These are phyloP conservation scores for Microctonus aethiopoides DNA, from an alignment of 2,888 invertebrate genomes.

Conservation along the genomic window DNA sequence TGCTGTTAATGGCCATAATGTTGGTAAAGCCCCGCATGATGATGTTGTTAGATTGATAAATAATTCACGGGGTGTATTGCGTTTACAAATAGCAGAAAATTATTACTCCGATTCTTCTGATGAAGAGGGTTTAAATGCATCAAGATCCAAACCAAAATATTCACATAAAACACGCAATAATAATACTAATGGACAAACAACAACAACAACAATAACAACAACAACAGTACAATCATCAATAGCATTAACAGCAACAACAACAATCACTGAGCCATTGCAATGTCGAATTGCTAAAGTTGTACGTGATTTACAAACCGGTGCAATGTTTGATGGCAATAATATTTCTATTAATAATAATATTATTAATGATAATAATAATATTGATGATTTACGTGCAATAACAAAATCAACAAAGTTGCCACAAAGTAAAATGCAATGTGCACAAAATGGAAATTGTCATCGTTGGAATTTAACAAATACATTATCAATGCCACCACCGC, in stretches of 20 bases:
- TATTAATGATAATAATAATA: background rate
- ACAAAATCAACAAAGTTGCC: slow-evolving; percentile 25
- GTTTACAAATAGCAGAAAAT: slow-evolving; percentile 87
- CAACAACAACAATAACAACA: background rate
- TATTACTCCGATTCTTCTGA: slow-evolving; percentile 89
- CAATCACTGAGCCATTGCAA: slow-evolving; percentile 51
- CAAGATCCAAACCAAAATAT: slow-evolving; percentile 73
- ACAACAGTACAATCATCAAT: background rate
- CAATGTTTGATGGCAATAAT: slow-evolving; percentile 66
- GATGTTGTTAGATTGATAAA: slow-evolving; percentile 93
- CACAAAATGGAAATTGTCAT: slow-evolving; percentile 56
- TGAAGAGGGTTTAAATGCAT: slow-evolving; percentile 75
- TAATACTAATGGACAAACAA: slow-evolving; percentile 35
- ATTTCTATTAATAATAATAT: slow-evolving; percentile 28
- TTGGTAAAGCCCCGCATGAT: slow-evolving; percentile 92
- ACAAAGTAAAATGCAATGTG: slow-evolving; percentile 54
- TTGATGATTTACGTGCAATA: background rate
- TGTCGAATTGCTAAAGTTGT: slow-evolving; percentile 69
- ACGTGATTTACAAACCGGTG: slow-evolving; percentile 69
- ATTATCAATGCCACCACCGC: slow-evolving; percentile 65
- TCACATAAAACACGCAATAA: slow-evolving; percentile 68
- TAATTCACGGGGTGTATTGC: slow-evolving; percentile 83
- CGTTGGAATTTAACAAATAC: slow-evolving; percentile 65
- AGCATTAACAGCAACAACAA: background rate
- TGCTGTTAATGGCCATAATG: slow-evolving; percentile 90